Conservation (phyloP, 2,113 vertebrate species). For the Clarias batrachus region DNA sequence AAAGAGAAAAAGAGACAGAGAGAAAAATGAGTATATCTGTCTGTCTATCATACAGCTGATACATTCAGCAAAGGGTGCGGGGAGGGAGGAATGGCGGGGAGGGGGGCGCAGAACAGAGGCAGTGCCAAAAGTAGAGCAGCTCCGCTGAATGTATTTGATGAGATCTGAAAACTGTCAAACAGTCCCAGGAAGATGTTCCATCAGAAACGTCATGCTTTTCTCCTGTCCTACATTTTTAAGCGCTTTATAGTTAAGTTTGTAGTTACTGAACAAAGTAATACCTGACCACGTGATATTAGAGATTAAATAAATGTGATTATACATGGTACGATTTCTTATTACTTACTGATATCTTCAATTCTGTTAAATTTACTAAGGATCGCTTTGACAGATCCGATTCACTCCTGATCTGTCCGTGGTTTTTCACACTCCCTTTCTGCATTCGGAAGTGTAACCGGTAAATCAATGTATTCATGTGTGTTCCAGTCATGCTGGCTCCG, state of each 20-base stretch:
- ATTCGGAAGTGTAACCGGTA: slow-evolving; percentile 15
- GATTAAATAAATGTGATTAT: not conserved
- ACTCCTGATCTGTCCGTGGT: not conserved
- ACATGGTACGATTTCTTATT: not conserved
- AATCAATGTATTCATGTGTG: not conserved
- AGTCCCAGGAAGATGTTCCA: slow-evolving; percentile 9
- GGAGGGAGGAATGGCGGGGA: not conserved
- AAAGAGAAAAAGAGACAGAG: not conserved
- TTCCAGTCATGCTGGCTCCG: not conserved
- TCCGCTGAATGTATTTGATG: slow-evolving; percentile 32
- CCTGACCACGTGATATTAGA: not conserved
- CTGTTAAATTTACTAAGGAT: not conserved
- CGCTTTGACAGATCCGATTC: not conserved
- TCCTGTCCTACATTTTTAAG: not conserved
- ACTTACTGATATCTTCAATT: slow-evolving; percentile 2
- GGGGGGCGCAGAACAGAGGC: slow-evolving; percentile 27
- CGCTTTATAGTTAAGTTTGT: not conserved
- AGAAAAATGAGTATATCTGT: slow-evolving; percentile 10
- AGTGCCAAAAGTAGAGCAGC: slow-evolving; percentile 34
- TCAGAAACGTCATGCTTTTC: slow-evolving; percentile 4
- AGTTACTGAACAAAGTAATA: not conserved
- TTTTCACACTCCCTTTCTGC: not conserved
- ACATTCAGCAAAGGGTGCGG: slow-evolving; percentile 25
- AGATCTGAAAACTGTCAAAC: slow-evolving; percentile 28
- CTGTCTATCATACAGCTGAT: slow-evolving; percentile 33